Base-by-base conservation (phyloP, 2,888 invertebrate species). In the Encarsia formosa region DNA sequence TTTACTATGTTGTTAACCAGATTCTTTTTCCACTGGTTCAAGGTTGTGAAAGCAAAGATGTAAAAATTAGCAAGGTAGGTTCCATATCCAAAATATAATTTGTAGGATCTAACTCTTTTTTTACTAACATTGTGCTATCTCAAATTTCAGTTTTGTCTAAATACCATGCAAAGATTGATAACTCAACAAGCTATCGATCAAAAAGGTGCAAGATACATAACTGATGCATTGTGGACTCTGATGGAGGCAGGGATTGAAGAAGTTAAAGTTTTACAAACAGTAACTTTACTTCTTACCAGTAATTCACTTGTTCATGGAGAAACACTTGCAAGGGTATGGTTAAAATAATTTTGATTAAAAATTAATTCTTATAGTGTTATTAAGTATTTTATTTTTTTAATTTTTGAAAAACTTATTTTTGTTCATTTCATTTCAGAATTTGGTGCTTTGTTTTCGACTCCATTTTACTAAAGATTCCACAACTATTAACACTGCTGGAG, bases 41-140 rank as follows among this genome's bases (percentile, higher is more conserved):
- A 78, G 98, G 95, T 69, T 98, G 97, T 78, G 96, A 97, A 74
- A 95, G 96, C 22, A 96, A 93, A 77, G 94, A 96, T 76, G 82
- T 91, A 45, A 96, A 96, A 79, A 88, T 98, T 64, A 93, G 96
- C 44, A 90, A 89, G 83, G 91, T 91, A 75, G 58, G 5, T n/a
- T n/a, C n/a, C n/a, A n/a, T n/a, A n/a, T n/a, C n/a, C n/a, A n/a
- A n/a, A n/a, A n/a, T n/a, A n/a, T n/a, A n/a, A n/a, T n/a, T n/a
- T n/a, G n/a, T n/a, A n/a, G n/a, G n/a, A n/a, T n/a, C n/a, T n/a
- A n/a, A n/a, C n/a, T n/a, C n/a, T n/a, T n/a, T n/a, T n/a, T n/a
- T n/a, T n/a, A 13, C 18, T 31, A 31, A 20, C 3, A 22, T n/a
- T n/a, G n/a, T n/a, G n/a, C n/a, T 32, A 34, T 15, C 13, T 44